These are phyloP conservation scores for Myopa testacea DNA, from an alignment of 2,888 invertebrate species.

Conservation along the genomic window DNA sequence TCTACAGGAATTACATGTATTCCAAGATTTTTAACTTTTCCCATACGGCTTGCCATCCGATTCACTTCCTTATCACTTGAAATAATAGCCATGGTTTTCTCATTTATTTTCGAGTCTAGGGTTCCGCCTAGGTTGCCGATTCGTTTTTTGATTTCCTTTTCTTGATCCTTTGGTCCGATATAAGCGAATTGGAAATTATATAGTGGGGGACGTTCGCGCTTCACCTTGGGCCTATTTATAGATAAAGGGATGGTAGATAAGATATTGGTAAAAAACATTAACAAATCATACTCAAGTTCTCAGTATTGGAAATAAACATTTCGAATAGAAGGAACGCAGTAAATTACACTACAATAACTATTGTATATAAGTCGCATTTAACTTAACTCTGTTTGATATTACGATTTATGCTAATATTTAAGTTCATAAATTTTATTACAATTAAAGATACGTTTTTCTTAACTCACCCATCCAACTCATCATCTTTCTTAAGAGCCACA, in stretches of 20 bases:
- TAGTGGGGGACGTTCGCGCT: constrained; percentile 76
- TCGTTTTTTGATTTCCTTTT: constrained; percentile 75
- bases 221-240: constrained; percentile 73
- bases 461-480: constrained; percentile 65
- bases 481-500: constrained; percentile 52
- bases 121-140: constrained; percentile 83
- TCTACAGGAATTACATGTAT: constrained; percentile 86
- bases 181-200: constrained; percentile 84
- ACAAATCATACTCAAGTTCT: no score
- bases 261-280: no score
- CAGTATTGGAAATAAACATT: constrained; percentile 4
- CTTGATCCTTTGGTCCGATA: constrained; percentile 71
- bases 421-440: not conserved
- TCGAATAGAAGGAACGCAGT: no score
- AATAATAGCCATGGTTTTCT: constrained; percentile 80
- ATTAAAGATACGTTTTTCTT: not conserved
- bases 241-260: no score
- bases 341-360: not conserved
- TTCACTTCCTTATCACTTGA: constrained; percentile 78
- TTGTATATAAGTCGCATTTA: not conserved
- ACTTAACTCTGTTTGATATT: not conserved
- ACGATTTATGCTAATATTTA: not conserved
- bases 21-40: constrained; percentile 74
- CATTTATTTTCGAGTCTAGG: constrained; percentile 74
- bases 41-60: constrained; percentile 75